Evolutionary conservation across 2,888 invertebrate species (phyloP), one percentile per base, ranked within the genome.

Genomic region (Corbicula japonica): DNA sequence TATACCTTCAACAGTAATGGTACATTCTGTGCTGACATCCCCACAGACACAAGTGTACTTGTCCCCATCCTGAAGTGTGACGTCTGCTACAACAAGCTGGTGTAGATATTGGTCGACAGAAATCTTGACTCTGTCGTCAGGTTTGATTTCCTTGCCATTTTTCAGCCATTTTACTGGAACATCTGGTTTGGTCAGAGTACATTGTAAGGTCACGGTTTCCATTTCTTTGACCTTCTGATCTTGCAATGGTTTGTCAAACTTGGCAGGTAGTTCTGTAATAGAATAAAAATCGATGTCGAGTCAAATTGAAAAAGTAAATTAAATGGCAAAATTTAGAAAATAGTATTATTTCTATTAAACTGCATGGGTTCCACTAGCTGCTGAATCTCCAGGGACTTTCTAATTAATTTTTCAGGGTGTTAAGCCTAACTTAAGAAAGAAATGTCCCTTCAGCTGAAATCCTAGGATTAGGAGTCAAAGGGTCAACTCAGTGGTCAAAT

Each of bases 91-190:
- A 21, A 87, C 87, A 23, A 93, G 86, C 18, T 87, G 88, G 76
- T 92, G 91, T 4, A 52, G 70, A 54, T 80, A 84, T 5, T 90
- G 97, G 94, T 98, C 97, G 91, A 97, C 96, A 65, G 97, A 96
- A 26, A 98, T 95, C 90, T 84, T 97, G 95, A 92, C 97, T 92
- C 97, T 83, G 44, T 90, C 97, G 96, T 97, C 97, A 58, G 97
- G 97, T 89, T 96, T 97, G 1, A 98, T 95, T 94, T 97, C 97
- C 88, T 96, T 96, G 96, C 90, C 91, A 76, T 91, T 84, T 76
- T 97, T 96, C 94, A 96, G 97, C 98, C 98, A 98, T 92, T 96
- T 96, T 0, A 82, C 82, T 21, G 76, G 60, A 6, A 54, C 63
- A 93, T 98, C 98, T 12, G 84, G 87, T 62, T 86, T 86, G 69